Conservation (phyloP, 2,797 vertebrate species). For the Hydrolagus colliei region DNA sequence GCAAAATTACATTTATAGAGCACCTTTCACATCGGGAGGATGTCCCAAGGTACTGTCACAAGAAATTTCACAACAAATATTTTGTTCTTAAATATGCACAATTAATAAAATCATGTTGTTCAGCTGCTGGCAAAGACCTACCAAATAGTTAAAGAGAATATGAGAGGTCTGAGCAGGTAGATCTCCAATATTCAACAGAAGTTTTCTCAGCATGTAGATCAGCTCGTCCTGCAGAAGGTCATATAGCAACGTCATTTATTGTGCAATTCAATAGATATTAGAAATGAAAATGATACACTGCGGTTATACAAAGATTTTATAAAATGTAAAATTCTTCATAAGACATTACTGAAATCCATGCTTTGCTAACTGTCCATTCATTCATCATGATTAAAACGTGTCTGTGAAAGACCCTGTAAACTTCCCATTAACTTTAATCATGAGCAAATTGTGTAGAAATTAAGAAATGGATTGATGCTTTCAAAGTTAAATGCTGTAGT, state of each 20-base stretch:
- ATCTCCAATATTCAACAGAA: conserved; percentile 92
- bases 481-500: too few relatives aligned
- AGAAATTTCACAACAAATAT: too few relatives aligned
- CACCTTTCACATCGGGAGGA: too few relatives aligned
- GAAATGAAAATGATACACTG: not conserved
- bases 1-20: too few relatives aligned
- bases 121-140: conserved; percentile 47
- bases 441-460: too few relatives aligned
- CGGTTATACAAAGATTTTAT: not conserved
- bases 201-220: conserved; percentile 96
- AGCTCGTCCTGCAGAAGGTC: conserved; percentile 77
- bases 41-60: too few relatives aligned
- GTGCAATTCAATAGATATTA: not conserved
- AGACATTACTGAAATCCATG: not conserved
- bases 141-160: conserved; percentile 97
- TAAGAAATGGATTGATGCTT: too few relatives aligned
- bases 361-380: not conserved
- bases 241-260: not conserved
- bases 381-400: not conserved
- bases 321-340: not conserved
- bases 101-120: not conserved
- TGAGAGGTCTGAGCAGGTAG: conserved; percentile 98
- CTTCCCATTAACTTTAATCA: too few relatives aligned
- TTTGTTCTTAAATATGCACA: not conserved
- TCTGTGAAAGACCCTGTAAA: too few relatives aligned